These are phyloP conservation scores for Apeira syringaria DNA, from an alignment of 2,888 invertebrate genomes.

Conservation along the genomic window DNA sequence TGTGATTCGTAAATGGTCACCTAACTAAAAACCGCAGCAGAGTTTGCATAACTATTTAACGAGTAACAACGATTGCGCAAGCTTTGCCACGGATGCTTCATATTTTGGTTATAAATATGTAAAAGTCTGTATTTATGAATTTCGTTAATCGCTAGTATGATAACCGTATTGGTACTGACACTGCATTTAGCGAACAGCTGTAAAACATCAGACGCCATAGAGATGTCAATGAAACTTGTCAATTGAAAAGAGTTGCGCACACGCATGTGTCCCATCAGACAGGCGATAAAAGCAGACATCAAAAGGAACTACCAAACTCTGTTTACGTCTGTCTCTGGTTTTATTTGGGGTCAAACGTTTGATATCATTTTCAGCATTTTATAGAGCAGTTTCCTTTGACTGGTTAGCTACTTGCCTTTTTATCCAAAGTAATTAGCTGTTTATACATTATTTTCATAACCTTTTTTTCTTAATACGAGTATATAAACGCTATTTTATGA, in stretches of 20 bases:
- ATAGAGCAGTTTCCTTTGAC: slow-evolving; percentile 39
- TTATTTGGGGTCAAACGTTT: slow-evolving; percentile 67
- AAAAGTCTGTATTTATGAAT: no score
- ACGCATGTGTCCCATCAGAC: slow-evolving; percentile 37
- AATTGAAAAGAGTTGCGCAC: slow-evolving; percentile 48
- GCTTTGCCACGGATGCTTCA: no score
- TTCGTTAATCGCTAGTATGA: slow-evolving; percentile 13
- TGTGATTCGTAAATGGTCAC: no score
- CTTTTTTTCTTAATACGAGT: slow-evolving; percentile 16
- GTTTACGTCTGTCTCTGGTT: slow-evolving; percentile 62
- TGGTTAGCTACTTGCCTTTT: slow-evolving; percentile 21
- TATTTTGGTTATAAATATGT: no score
- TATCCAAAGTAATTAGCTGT: slow-evolving; percentile 6
- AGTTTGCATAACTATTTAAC: no score
- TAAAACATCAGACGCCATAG: slow-evolving; percentile 33
- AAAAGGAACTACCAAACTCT: slow-evolving; percentile 51
- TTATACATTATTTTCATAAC: slow-evolving; percentile 12
- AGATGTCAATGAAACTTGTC: slow-evolving; percentile 47
- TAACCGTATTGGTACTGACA: slow-evolving; percentile 21
- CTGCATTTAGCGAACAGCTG: slow-evolving; percentile 22
- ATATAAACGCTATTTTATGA: slow-evolving; percentile 1
- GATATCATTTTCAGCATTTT: slow-evolving; percentile 64
- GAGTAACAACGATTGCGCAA: no score
- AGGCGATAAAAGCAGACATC: slow-evolving; percentile 60
- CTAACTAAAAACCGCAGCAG: no score